A percentile compares a stretch with the other conserved stretches of the same genome.
Evolutionary conservation across 1,140 invertebrate genomes (phyloP).

Genomic region (Sarcophaga bullata): DNA sequence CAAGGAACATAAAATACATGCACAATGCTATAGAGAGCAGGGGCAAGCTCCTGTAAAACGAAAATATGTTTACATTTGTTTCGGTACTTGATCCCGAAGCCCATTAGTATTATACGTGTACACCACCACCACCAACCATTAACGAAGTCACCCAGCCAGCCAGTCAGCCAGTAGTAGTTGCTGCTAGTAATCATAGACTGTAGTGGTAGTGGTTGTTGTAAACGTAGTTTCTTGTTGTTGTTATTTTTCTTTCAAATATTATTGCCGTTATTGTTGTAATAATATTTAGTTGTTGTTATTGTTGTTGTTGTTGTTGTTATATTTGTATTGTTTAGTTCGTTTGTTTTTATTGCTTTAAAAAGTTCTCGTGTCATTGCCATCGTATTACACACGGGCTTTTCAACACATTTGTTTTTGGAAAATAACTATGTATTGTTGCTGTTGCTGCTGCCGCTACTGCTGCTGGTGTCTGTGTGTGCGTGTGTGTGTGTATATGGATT

Average conservation of each 20-base stretch:
- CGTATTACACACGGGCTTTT: background rate
- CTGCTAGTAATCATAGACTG: background rate
- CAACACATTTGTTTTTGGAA: background rate
- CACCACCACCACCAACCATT: too few relatives aligned
- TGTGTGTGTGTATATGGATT: background rate
- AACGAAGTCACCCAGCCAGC: background rate
- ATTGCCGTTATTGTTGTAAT: too few relatives aligned
- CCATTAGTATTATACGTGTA: conserved; percentile 8
- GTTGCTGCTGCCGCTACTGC: too few relatives aligned
- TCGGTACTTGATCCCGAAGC: conserved; percentile 20
- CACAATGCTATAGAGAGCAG: too few relatives aligned
- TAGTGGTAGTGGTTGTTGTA: background rate
- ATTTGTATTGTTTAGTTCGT: background rate
- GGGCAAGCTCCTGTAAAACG: too few relatives aligned
- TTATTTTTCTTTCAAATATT: background rate
- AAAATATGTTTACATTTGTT: conserved; percentile 22
- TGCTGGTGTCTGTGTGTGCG: background rate
- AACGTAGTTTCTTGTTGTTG: background rate
- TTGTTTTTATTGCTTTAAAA: background rate
- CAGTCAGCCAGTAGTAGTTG: background rate
- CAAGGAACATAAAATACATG: too few relatives aligned
- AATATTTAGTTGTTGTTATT: too few relatives aligned
- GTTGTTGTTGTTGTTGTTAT: too few relatives aligned
- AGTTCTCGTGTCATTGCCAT: conserved; percentile 13
- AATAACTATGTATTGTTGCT: background rate